Evolutionary conservation across 2,888 invertebrate species (phyloP), one percentile per base, ranked within the genome.

Genomic region (Phasia obesa): DNA sequence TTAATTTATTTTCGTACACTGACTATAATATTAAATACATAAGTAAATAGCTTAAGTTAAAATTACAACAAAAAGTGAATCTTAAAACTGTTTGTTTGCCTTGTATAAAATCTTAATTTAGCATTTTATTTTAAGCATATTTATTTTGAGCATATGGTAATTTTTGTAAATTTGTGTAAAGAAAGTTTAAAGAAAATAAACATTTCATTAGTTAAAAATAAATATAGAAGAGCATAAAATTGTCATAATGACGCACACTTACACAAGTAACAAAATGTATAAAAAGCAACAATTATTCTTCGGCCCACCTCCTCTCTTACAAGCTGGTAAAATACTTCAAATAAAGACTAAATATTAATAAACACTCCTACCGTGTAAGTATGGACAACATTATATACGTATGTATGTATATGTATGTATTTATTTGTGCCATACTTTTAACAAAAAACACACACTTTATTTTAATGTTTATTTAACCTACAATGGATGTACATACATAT

Each of bases 401-500:
- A 31, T 3, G 4, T 38, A 3, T 9, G 21, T 13, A 51, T 11
- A 49, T 60, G 15, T 25, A 25, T 19, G 13, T 60, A 49, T 59
- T 47, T 64, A 64, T 38, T 55, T 57, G 13, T 57, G 17, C 44
- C 35, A 35, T 27, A 27, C 27, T 55, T 23, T 44, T 31, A 77
- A 42, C 17, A 78, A 70, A 38, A 60, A 64, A 38, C 17, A 60
- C 59, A 51, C 60, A 78, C 71, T 47, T 75, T 21, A 64, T 64
- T 42, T 59, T 71, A 31, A 65, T 59, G 78, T 71, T 64, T 78
- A 71, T 71, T 65, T 78, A 78, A 71, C 71, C 71, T 62, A 64
- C 49, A 65, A 74, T 47, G 19, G 42, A 19, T 17, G n/a, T 17
- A 47, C 2, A 3, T n/a, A 42, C 15, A 13, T n/a, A 3, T n/a